Conservation (phyloP, 2,797 vertebrate genomes). For the Coracias cyanogaster region DNA sequence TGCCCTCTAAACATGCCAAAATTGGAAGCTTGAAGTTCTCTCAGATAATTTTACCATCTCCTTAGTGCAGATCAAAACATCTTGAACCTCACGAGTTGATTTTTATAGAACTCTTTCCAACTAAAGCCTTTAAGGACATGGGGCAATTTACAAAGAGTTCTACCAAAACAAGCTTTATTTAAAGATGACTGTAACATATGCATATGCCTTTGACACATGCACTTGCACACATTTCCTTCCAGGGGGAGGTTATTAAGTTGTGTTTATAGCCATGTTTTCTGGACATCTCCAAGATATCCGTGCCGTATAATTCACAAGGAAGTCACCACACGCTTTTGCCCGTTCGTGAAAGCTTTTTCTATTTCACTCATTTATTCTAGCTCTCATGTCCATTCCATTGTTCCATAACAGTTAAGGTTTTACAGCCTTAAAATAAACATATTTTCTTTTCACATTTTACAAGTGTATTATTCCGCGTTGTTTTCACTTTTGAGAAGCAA, state of each 20-base stretch:
- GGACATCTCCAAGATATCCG: accelerated
- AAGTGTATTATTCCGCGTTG: slow-evolving; percentile 23
- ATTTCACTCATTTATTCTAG: slow-evolving; percentile 66
- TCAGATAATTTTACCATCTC: background rate
- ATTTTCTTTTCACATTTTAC: slow-evolving; percentile 55
- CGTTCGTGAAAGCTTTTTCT: slow-evolving; percentile 40
- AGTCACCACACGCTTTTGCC: slow-evolving; percentile 1
- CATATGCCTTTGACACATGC: background rate
- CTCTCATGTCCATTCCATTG: slow-evolving; percentile 53
- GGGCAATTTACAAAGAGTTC: background rate
- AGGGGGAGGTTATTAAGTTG: background rate
- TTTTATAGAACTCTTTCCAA: background rate
- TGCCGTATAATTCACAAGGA: background rate
- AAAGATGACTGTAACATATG: background rate
- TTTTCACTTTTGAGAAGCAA: slow-evolving; percentile 56
- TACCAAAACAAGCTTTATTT: background rate
- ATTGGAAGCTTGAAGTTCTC: background rate
- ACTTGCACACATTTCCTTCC: accelerated
- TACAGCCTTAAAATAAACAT: slow-evolving; percentile 51
- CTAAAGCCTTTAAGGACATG: background rate
- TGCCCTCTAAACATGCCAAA: background rate
- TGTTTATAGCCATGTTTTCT: background rate
- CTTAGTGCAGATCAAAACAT: background rate
- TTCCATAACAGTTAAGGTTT: slow-evolving; percentile 46
- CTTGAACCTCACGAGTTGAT: background rate